Base-by-base conservation (phyloP, 92 coral and sea anemone genomes). In the Plumapathes pennacea region DNA sequence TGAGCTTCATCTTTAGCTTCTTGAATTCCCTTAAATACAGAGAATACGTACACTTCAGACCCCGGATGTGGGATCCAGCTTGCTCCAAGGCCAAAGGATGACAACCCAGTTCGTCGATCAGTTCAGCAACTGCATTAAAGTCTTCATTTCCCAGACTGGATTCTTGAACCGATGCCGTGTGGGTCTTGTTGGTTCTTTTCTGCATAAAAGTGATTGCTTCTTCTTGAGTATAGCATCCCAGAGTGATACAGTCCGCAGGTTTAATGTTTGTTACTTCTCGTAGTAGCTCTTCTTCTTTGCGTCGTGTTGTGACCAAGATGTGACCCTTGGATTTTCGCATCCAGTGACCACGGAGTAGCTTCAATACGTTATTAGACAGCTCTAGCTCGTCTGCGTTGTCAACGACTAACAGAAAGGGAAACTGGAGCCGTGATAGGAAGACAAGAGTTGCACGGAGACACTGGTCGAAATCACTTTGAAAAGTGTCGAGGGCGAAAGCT, bases 311-410 rank as follows among this genome's bases (percentile, higher is more conserved):
- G 17, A 85, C 65, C 5, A 86, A 41, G 17, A 86, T 49, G 38
- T 81, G 89, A 1, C 89, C 88, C 1, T 54, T 24, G 2, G 65
- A 53, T 26, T 50, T 32, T 22, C 61, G 54, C 39, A 75, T 77
- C 95, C 95, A 86, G 38, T 42, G 78, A 0, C 95, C 95, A 13
- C 17, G 22, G 27, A 81, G 43, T 12, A 86, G 13, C 58, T 57
- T 66, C 48, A 26, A 14, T 61, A 76, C 62, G 25, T 54, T 73
- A 32, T 41, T 31, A 4, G 88, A 70, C 46, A 74, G 67, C 1
- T 57, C 73, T 9, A 58, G 58, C 38, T 67, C 40, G 32, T 67
- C 74, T 36, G 60, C 49, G 31, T 81, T 75, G 48, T 85, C 95
- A 42, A 85, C 23, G 5, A 81, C 77, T 5, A 85, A 25, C 17